These are phyloP conservation scores for Geodia barretti DNA, from an alignment of 37 sponge, comb jelly and placozoan species.

Conservation along the genomic window DNA sequence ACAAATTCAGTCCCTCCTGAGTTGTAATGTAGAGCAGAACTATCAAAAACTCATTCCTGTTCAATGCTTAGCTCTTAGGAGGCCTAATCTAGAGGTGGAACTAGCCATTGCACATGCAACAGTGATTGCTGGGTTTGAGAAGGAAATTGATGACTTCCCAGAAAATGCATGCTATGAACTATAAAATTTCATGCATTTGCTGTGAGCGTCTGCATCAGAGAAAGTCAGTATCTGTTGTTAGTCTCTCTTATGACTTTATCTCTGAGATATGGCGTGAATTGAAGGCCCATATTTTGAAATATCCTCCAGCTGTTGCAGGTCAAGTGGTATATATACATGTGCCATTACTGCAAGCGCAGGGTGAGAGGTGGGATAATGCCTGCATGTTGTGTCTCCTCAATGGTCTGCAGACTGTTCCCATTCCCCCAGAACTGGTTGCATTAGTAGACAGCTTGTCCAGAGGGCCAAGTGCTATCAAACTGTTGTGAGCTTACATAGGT, in stretches of 20 bases:
- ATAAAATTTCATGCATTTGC: no score
- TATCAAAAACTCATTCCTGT: no score
- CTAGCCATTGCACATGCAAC: slow-evolving; percentile 11
- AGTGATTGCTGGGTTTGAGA: slow-evolving; percentile 20
- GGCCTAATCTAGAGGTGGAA: slow-evolving; percentile 17
- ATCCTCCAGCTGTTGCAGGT: neutral
- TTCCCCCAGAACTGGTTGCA: slow-evolving; percentile 43
- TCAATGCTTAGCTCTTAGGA: no score
- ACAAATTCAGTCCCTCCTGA: no score
- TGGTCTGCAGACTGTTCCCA: slow-evolving; percentile 40
- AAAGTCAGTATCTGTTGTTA: slow-evolving; percentile 15
- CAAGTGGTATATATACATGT: slow-evolving; percentile 32
- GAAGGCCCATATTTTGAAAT: slow-evolving; percentile 16
- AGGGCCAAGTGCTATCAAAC: slow-evolving; percentile 62
- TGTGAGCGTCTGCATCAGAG: slow-evolving; percentile 44
- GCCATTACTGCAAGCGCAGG: slow-evolving; percentile 46
- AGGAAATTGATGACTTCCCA: slow-evolving; percentile 31
- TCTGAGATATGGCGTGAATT: slow-evolving; percentile 35
- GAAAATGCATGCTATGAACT: slow-evolving; percentile 42
- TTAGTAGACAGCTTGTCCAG: slow-evolving; percentile 57
- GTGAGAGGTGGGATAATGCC: slow-evolving; percentile 48
- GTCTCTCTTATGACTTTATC: slow-evolving; percentile 8
- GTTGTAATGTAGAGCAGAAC: no score
- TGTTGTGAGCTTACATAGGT: slow-evolving; percentile 43
- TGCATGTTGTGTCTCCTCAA: slow-evolving; percentile 59